Conservation (phyloP, 2,113 vertebrate species). For the Gasterosteus aculeatus region DNA sequence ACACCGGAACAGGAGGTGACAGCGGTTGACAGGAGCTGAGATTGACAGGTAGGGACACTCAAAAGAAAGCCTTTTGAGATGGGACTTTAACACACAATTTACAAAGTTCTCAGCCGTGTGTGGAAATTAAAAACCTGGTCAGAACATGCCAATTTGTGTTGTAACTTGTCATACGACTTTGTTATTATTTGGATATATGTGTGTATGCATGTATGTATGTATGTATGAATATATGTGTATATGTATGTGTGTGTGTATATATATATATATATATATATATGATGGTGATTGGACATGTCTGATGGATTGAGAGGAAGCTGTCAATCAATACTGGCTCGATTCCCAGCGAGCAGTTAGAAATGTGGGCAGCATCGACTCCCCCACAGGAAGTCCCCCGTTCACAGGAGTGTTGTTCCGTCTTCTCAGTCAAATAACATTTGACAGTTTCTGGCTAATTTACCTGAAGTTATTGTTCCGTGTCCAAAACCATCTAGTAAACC, state of each 20-base stretch:
- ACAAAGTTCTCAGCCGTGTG: neutral
- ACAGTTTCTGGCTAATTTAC: neutral
- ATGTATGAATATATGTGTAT: too few relatives aligned
- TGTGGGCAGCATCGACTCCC: too few relatives aligned
- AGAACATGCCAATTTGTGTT: too few relatives aligned
- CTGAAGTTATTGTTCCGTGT: neutral
- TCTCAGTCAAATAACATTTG: neutral
- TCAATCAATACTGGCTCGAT: constrained; percentile 36
- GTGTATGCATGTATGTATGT: too few relatives aligned
- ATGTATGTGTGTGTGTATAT: too few relatives aligned
- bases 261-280: too few relatives aligned
- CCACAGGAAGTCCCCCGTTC: constrained; percentile 35
- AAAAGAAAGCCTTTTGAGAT: neutral
- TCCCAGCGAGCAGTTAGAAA: constrained; percentile 21
- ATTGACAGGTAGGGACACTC: constrained; percentile 65
- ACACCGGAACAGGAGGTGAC: constrained; percentile 54
- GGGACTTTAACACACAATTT: neutral
- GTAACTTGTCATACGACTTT: too few relatives aligned
- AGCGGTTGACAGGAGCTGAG: constrained; percentile 45
- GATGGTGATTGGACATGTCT: constrained; percentile 21
- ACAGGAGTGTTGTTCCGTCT: constrained; percentile 18
- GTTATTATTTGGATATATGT: too few relatives aligned
- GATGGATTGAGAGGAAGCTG: constrained; percentile 30
- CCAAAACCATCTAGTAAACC: neutral
- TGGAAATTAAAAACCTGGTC: neutral